Evolutionary conservation across 2,888 invertebrate genomes (phyloP).

Genomic region (Heliconius sara): DNA sequence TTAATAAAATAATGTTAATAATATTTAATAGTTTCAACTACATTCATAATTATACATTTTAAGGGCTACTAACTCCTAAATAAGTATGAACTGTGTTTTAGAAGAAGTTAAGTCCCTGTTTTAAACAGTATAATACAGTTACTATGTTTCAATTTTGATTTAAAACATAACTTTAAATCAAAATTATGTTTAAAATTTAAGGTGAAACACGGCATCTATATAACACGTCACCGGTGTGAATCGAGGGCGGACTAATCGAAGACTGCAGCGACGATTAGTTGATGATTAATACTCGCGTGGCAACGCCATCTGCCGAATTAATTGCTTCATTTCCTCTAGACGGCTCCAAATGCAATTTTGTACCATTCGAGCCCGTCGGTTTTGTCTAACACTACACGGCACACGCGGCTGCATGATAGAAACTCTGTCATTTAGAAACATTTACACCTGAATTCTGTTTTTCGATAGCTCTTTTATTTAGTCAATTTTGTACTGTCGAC

Average conservation of each 20-base stretch:
- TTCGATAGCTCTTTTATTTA: constrained; percentile 44
- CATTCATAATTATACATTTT: too few relatives aligned
- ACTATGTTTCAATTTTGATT: not conserved
- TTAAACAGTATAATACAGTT: not conserved
- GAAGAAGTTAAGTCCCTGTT: too few relatives aligned
- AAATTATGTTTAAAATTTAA: too few relatives aligned
- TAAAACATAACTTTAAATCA: not conserved
- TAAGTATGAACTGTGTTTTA: too few relatives aligned
- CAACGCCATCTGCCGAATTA: constrained; percentile 83
- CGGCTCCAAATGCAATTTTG: constrained; percentile 80
- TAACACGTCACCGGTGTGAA: constrained; percentile 57
- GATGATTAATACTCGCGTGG: constrained; percentile 83
- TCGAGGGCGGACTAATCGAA: constrained; percentile 77
- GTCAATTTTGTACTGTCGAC: constrained; percentile 40
- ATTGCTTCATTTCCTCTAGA: constrained; percentile 84
- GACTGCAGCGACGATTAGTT: constrained; percentile 84
- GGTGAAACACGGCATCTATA: constrained; percentile 27
- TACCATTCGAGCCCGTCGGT: constrained; percentile 61
- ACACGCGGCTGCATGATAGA: constrained; percentile 57
- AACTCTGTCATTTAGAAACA: constrained; percentile 69
- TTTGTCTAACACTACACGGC: constrained; percentile 61
- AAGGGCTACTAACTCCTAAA: too few relatives aligned
- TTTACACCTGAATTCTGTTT: constrained; percentile 60
- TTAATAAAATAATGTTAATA: too few relatives aligned
- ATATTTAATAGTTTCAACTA: too few relatives aligned